These are phyloP conservation scores for Tetrax tetrax DNA, from an alignment of 2,113 vertebrate genomes.

Conservation along the genomic window DNA sequence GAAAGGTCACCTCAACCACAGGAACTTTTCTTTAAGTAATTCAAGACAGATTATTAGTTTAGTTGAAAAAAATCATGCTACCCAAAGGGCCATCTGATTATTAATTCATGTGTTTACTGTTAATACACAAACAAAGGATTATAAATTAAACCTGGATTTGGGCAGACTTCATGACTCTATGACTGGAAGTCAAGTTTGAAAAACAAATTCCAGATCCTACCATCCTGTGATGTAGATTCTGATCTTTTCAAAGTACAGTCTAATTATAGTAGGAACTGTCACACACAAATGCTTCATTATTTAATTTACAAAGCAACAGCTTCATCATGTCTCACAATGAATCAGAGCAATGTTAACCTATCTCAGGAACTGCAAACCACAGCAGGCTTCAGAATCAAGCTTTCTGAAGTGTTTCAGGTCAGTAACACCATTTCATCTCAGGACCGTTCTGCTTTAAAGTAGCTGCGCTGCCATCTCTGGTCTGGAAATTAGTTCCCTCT, in stretches of 20 bases:
- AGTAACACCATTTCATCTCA: not conserved
- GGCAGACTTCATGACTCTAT: not conserved
- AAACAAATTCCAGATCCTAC: constrained; percentile 17
- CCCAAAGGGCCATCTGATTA: not conserved
- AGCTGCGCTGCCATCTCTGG: not conserved
- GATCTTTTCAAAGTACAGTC: constrained; percentile 16
- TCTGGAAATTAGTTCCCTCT: not conserved
- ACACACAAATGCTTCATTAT: constrained; percentile 6
- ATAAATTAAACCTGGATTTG: not conserved
- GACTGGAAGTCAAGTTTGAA: not conserved
- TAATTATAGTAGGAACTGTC: not conserved
- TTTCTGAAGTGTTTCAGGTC: constrained; percentile 14
- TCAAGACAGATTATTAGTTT: not conserved
- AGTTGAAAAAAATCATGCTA: not conserved
- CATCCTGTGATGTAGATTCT: not conserved
- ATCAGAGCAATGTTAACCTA: not conserved
- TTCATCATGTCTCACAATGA: not conserved
- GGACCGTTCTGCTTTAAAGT: not conserved
- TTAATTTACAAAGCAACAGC: constrained; percentile 14
- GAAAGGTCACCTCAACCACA: not conserved
- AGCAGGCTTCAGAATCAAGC: not conserved
- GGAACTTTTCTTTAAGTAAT: not conserved
- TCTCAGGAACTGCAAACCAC: not conserved
- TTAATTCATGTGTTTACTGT: not conserved
- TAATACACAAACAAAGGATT: not conserved